Evolutionary conservation across 1,140 invertebrate genomes (phyloP), one percentile per base, ranked within the genome.

Genomic region (Cryptotermes secundus): DNA sequence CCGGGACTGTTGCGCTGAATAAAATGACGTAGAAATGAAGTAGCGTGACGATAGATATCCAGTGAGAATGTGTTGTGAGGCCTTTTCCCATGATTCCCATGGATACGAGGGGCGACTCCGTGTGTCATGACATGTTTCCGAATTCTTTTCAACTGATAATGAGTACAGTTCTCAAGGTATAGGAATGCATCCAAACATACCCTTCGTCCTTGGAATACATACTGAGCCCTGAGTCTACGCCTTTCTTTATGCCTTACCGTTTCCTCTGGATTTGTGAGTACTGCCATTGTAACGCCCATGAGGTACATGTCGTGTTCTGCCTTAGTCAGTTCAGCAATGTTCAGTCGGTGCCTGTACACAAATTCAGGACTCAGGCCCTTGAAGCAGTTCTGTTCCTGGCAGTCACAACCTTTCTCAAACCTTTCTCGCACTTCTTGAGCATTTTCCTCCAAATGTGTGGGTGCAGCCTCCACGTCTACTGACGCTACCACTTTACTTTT

Each of bases 31-130:
- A 95, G 88, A 88, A 96, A 96, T 86, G 94, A 92, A 14, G 94
- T 95, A 3, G 94, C 94, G 88, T 94, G 94, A 87, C 94, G 92
- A 87, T 96, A 96, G 84, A 95, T 95, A 87, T 95, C 93, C 35
- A 96, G 89, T 14, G 95, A 94, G 87, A 96, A 95, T 3, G 94
- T 95, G 88, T 96, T 96, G 86, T 95, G 95, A n/a, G 95, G 95
- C 87, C 95, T 93, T 90, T 96, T 95, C 10, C 95, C 94, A 85
- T 95, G 93, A 88, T 96, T 96, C 3, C 95, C 95, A 88, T 96
- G 95, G 65, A 95, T 93, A 81, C 95, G 89, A 0, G 95, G 94
- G 0, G 94, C 94, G 0, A 96, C 95, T 24, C 95, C 95, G 87
- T 95, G 94, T 0, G 93, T 94, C 91, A 94, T 94, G 3, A 96